A percentile compares a stretch with the other conserved stretches of the same genome.
Conservation (phyloP, 2,113 vertebrate species). For the Microcebus murinus region DNA sequence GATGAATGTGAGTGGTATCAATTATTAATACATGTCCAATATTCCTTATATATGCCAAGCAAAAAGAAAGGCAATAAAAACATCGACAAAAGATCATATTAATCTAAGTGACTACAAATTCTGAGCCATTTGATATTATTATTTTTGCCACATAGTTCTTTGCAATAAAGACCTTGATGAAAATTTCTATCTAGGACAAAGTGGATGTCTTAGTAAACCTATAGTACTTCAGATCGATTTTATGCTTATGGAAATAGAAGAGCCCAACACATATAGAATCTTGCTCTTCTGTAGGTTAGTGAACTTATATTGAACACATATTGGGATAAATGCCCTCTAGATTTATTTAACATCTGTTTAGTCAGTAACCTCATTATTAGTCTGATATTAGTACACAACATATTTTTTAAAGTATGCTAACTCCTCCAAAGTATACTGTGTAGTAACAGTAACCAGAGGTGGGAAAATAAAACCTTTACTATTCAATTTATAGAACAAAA, state of each 20-base stretch:
- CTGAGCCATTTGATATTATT: not conserved
- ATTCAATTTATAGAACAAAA: not conserved
- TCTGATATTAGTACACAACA: not conserved
- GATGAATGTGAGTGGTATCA: conserved; percentile 5
- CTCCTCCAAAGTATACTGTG: not conserved
- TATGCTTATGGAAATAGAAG: not conserved
- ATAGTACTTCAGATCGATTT: not conserved
- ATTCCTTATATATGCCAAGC: not conserved
- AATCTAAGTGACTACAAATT: conserved; percentile 8
- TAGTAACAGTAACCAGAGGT: not conserved
- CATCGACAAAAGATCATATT: conserved; percentile 9
- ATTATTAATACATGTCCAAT: conserved; percentile 3
- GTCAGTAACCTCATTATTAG: conserved; percentile 20
- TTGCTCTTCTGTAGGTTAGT: not conserved
- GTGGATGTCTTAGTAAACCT: not conserved
- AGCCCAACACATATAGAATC: not conserved
- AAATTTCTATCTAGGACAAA: not conserved
- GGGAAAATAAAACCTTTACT: conserved; percentile 27
- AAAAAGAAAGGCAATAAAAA: conserved; percentile 13
- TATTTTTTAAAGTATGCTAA: conserved; percentile 25
- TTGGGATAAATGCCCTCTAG: not conserved
- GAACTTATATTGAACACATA: not conserved
- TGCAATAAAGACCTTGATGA: not conserved
- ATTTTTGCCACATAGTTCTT: conserved; percentile 16
- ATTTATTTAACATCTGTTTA: conserved; percentile 19